Conservation (phyloP, 2,113 vertebrate genomes). For the Acrocephalus arundinaceus region DNA sequence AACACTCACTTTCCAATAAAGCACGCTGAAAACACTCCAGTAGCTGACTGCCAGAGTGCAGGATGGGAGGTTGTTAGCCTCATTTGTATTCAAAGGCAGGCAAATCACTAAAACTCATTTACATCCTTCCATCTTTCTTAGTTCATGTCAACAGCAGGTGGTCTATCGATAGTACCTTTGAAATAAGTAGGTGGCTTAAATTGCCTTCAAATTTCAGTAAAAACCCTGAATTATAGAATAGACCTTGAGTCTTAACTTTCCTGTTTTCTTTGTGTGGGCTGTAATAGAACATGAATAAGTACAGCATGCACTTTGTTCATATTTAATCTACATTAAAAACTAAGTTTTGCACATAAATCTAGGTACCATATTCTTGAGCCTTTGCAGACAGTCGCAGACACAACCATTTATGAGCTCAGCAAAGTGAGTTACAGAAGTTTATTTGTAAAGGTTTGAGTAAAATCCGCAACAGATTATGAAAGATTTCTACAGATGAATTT, state of each 20-base stretch:
- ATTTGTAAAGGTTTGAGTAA: slow-evolving; percentile 16
- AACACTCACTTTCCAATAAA: slow-evolving; percentile 50
- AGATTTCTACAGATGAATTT: not conserved
- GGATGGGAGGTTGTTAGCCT: slow-evolving; percentile 72
- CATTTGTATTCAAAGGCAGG: slow-evolving; percentile 89
- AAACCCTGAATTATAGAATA: slow-evolving; percentile 72
- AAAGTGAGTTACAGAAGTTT: not conserved
- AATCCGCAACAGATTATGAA: not conserved
- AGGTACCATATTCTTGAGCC: slow-evolving; percentile 9
- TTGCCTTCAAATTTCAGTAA: slow-evolving; percentile 69
- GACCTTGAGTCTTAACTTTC: slow-evolving; percentile 62
- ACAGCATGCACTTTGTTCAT: slow-evolving; percentile 38
- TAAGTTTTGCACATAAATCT: slow-evolving; percentile 37
- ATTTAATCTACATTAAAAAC: slow-evolving; percentile 53
- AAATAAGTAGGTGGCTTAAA: slow-evolving; percentile 76
- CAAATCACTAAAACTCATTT: slow-evolving; percentile 89
- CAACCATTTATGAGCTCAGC: not conserved
- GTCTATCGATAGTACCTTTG: slow-evolving; percentile 87
- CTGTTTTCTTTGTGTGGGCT: slow-evolving; percentile 66
- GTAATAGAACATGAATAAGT: slow-evolving; percentile 60
- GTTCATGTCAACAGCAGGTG: slow-evolving; percentile 85
- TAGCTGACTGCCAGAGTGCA: slow-evolving; percentile 55
- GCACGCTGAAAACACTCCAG: slow-evolving; percentile 3
- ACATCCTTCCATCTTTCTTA: slow-evolving; percentile 80
- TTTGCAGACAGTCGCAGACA: not conserved